Evolutionary conservation across 2,888 invertebrate genomes (phyloP).

Genomic region (Meteorus colon): DNA sequence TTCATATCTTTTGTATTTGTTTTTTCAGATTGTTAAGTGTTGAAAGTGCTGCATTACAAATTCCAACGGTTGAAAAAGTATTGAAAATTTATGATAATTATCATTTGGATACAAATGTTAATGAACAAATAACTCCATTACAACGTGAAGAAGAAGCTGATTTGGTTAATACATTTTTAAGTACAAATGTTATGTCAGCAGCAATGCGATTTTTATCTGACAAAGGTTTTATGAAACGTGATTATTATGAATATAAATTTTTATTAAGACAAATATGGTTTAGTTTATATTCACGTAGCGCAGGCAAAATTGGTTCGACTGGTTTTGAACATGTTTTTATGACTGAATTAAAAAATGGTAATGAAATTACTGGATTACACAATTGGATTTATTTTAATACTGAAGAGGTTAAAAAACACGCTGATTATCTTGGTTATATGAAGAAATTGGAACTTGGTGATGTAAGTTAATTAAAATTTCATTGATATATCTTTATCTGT

Average conservation of each 20-base stretch:
- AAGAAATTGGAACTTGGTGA: slow-evolving; percentile 82
- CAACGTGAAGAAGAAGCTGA: slow-evolving; percentile 69
- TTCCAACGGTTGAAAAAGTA: slow-evolving; percentile 84
- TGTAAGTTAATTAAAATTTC: slow-evolving; percentile 75
- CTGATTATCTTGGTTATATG: slow-evolving; percentile 87
- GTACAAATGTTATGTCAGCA: slow-evolving; percentile 75
- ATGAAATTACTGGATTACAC: slow-evolving; percentile 87
- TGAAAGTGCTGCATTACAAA: slow-evolving; percentile 78
- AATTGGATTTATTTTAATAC: slow-evolving; percentile 91
- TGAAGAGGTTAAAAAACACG: slow-evolving; percentile 82
- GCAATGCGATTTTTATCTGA: slow-evolving; percentile 75
- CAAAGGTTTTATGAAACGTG: slow-evolving; percentile 70
- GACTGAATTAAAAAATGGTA: slow-evolving; percentile 86
- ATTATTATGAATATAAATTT: slow-evolving; percentile 79
- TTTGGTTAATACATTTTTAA: slow-evolving; percentile 72
- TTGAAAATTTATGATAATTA: slow-evolving; percentile 87
- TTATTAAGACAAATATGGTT: slow-evolving; percentile 86
- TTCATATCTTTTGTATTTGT: background rate
- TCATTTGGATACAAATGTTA: slow-evolving; percentile 81
- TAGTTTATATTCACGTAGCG: slow-evolving; percentile 85
- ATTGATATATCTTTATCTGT: too few relatives aligned
- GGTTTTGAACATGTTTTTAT: slow-evolving; percentile 96
- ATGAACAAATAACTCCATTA: slow-evolving; percentile 84
- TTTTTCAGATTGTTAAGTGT: slow-evolving; percentile 80
- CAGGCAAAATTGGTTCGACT: slow-evolving; percentile 86